Percentiles rank a stretch among this genome's conserved stretches.
phyloP scores from a whole-genome alignment of 53 echinoderm and acorn worm genomes.

The Paracentrotus lividus region DNA sequence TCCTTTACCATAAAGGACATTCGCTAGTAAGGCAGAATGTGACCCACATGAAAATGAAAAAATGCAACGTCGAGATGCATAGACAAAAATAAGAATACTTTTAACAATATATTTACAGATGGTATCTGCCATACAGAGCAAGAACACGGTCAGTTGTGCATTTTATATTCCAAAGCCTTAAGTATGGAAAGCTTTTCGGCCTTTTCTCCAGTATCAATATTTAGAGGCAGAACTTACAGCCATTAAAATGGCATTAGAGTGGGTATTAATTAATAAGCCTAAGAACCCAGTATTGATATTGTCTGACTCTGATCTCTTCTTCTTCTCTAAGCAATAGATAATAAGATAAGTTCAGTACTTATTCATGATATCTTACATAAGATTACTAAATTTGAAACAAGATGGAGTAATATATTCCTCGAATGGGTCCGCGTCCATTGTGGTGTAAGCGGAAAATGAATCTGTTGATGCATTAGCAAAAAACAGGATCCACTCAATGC shows the following conservation, averaged over 20 bases:
- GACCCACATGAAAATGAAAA: background rate
- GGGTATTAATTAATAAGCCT: background rate
- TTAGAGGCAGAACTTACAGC: constrained; percentile 39
- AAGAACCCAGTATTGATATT: background rate
- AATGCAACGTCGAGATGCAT: too few relatives aligned
- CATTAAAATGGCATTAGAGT: constrained; percentile 12
- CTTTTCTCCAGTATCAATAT: constrained; percentile 29
- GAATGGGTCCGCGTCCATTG: constrained; percentile 3
- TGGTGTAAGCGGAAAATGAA: constrained; percentile 4
- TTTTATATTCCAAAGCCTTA: constrained; percentile 9
- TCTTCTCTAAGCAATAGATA: too few relatives aligned
- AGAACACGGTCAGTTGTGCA: background rate
- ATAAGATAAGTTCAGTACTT: too few relatives aligned
- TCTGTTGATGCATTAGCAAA: background rate
- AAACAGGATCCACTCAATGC: too few relatives aligned
- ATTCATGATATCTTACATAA: background rate
- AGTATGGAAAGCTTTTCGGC: constrained; percentile 1
- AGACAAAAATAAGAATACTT: too few relatives aligned
- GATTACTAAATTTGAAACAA: background rate
- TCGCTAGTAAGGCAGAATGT: background rate
- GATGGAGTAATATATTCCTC: too few relatives aligned
- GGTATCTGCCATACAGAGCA: too few relatives aligned
- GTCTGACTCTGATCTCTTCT: background rate
- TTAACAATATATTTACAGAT: too few relatives aligned
- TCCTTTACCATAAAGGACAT: too few relatives aligned